These are phyloP conservation scores for Centropus unirufus DNA, from an alignment of 2,113 vertebrate species.

Conservation along the genomic window DNA sequence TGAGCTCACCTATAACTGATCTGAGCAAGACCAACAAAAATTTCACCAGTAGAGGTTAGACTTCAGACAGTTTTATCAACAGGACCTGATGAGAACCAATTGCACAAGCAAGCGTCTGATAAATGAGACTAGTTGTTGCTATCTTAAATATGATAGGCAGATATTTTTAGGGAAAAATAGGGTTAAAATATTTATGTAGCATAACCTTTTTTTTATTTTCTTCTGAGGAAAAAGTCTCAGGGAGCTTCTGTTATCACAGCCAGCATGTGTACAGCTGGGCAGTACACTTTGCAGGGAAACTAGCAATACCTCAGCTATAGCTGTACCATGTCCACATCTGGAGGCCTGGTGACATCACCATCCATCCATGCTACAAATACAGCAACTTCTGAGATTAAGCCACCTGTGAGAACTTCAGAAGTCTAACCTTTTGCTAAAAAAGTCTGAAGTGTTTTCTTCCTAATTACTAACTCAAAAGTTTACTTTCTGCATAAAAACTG, in stretches of 20 bases:
- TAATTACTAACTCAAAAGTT: not conserved
- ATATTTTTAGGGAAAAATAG: not conserved
- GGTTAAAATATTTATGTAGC: not conserved
- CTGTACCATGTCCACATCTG: not conserved
- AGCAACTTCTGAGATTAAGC: not conserved
- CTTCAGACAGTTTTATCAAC: not conserved
- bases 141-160: not conserved
- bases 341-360: not conserved
- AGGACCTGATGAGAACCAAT: not conserved
- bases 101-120: not conserved
- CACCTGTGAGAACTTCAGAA: not conserved
- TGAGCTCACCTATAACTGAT: not conserved
- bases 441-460: constrained; percentile 43
- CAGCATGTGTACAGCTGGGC: not conserved
- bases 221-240: not conserved
- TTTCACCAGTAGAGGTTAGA: not conserved
- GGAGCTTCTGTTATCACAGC: not conserved
- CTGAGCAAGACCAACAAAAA: not conserved
- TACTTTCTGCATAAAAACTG: not conserved
- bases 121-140: not conserved
- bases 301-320: not conserved
- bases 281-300: not conserved
- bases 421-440: constrained; percentile 12
- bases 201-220: not conserved
- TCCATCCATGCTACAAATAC: not conserved